Conservation (phyloP, 2,888 invertebrate genomes). For the Eupithecia subumbrata region DNA sequence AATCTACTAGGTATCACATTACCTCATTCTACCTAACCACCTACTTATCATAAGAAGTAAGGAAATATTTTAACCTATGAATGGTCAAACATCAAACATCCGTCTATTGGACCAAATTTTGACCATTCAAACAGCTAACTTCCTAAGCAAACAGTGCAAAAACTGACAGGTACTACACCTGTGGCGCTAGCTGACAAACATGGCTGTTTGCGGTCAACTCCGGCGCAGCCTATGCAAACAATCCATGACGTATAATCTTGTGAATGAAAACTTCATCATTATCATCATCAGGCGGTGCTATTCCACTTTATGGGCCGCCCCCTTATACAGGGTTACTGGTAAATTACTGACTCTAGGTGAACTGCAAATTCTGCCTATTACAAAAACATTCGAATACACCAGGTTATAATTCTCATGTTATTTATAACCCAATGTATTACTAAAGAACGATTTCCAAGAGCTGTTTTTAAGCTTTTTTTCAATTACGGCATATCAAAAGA, state of each 20-base stretch:
- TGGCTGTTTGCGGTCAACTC: conserved; percentile 60
- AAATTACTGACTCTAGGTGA: no score
- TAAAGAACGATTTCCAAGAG: no score
- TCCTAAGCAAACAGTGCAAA: conserved; percentile 64
- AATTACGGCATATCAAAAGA: no score
- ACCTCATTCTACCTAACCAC: neutral
- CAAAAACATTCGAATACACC: no score
- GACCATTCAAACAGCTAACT: conserved; percentile 51
- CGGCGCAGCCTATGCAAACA: conserved; percentile 73
- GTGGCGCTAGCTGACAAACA: conserved; percentile 71
- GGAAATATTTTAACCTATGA: neutral
- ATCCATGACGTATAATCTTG: conserved; percentile 51
- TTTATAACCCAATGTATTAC: no score
- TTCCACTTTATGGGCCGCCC: no score
- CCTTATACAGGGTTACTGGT: no score
- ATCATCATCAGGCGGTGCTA: neutral
- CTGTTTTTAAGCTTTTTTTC: no score
- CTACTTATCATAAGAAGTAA: neutral
- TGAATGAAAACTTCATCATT: conserved; percentile 68
- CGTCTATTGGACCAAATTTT: conserved; percentile 12
- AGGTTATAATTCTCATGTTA: no score
- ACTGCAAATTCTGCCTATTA: no score
- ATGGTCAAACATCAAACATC: neutral
- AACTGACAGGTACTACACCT: conserved; percentile 71
- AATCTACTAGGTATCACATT: neutral